phyloP scores from a whole-genome alignment of 2,113 vertebrate species.

The Melozone crissalis region DNA sequence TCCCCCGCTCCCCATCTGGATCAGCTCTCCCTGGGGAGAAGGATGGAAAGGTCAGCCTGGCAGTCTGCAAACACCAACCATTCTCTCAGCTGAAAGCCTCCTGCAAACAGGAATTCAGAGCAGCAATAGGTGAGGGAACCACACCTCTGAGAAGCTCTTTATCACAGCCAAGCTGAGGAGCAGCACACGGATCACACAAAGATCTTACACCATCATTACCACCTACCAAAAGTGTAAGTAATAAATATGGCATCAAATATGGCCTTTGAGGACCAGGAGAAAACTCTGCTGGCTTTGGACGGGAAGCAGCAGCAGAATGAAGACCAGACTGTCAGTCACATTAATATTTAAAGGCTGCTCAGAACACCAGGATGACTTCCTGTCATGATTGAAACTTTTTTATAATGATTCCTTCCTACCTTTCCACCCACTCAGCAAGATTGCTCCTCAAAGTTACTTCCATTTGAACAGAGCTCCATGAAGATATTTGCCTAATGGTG shows the following conservation, averaged over 20 bases:
- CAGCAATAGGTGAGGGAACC: background rate
- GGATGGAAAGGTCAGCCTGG: constrained; percentile 40
- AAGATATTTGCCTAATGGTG: background rate
- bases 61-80: background rate
- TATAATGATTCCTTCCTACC: constrained; percentile 16
- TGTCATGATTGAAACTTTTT: background rate
- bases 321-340: background rate
- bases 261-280: background rate
- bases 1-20: background rate
- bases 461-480: background rate
- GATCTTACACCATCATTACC: background rate
- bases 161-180: too few relatives aligned
- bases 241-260: background rate
- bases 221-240: rapidly evolving
- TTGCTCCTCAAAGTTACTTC: background rate
- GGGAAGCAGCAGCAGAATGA: background rate
- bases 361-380: background rate
- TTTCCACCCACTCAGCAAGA: constrained; percentile 40
- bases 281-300: background rate
- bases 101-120: background rate
- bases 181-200: too few relatives aligned
- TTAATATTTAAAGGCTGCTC: constrained; percentile 25
- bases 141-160: background rate
- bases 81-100: background rate
- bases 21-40: background rate